Evolutionary conservation across 1,140 invertebrate species (phyloP), one percentile per base, ranked within the genome.

Genomic region (Zaprionus camerounensis): DNA sequence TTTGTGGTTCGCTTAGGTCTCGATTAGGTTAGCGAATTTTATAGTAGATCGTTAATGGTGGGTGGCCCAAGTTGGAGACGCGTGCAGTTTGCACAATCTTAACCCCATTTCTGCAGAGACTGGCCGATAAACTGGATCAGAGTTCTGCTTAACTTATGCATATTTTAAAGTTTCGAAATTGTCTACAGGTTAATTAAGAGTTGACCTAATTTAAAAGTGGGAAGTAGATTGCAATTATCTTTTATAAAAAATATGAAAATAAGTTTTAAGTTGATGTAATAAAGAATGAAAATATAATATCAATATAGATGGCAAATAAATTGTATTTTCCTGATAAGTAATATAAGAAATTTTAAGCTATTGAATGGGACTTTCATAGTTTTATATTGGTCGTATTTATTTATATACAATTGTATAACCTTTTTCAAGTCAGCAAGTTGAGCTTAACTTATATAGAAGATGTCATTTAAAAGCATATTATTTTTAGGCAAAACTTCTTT

Each of bases 121-220:
- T 74, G 34, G n/a, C 6, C 7, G 7, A 22, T 57, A 57, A 74
- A 63, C 2, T 74, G 56, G 58, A 11, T 44, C 71, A 74, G 12
- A n/a, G n/a, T 63, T 57, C 1, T 74, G 71, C 71, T 70, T 24
- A 44, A 7, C 28, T 13, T 12, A 38, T 63, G 51, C 46, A 64
- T 71, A 58, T 26, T 44, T 71, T 17, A 12, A 5, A 20, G 56
- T 74, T 74, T 44, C 65, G 72, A 62, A 69, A 74, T n/a, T 1
- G 15, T 46, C 36, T 7, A 41, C 38, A 2, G 5, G 5, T 17
- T 44, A 44, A 46, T 24, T 51, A 22, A 51, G 20, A 51, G 24
- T 2, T 12, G 46, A 5, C 17, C 17, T 24, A 9, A 22, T 24
- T 24, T 24, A 0, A 11, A 13, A 22, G 46, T 20, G 2, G 17